phyloP scores from a whole-genome alignment of 2,797 vertebrate species.

The Eupleurogrammus muticus region DNA sequence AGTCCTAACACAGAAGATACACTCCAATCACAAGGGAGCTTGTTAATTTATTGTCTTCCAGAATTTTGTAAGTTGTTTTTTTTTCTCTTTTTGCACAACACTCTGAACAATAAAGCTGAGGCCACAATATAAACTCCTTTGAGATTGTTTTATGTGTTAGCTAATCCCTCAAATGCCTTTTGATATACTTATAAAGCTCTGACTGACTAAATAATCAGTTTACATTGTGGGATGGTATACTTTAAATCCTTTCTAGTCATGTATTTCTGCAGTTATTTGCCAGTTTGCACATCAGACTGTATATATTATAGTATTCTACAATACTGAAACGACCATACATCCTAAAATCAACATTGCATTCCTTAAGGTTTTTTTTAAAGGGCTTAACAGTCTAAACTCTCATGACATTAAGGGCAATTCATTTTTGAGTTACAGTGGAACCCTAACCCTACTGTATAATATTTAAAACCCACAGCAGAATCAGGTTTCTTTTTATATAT shows the following conservation, averaged over 20 bases:
- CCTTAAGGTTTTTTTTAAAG: conserved; percentile 5
- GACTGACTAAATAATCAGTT: conserved; percentile 42
- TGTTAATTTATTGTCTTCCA: conserved; percentile 39
- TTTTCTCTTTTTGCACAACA: neutral
- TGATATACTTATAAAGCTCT: conserved; percentile 51
- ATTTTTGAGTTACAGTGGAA: conserved; percentile 12
- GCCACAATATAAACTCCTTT: conserved; percentile 35
- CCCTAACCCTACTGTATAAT: conserved; percentile 17
- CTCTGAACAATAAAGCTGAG: conserved; percentile 33
- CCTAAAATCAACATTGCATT: neutral
- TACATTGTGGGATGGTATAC: conserved; percentile 38
- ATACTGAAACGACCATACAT: conserved; percentile 6
- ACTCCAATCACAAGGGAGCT: conserved; percentile 45
- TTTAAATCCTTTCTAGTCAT: conserved; percentile 45
- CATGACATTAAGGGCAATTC: neutral
- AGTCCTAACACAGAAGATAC: conserved; percentile 59
- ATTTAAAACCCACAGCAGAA: conserved; percentile 25
- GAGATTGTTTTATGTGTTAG: conserved; percentile 38
- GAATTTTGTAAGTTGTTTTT: conserved; percentile 2
- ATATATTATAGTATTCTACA: conserved; percentile 6
- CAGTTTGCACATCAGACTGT: conserved; percentile 7
- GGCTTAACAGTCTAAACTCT: neutral
- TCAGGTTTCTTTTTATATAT: neutral
- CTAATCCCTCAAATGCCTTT: conserved; percentile 53
- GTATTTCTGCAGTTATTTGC: conserved; percentile 10